phyloP scores from a whole-genome alignment of 2,888 invertebrate species.

The Molorchus minor region DNA sequence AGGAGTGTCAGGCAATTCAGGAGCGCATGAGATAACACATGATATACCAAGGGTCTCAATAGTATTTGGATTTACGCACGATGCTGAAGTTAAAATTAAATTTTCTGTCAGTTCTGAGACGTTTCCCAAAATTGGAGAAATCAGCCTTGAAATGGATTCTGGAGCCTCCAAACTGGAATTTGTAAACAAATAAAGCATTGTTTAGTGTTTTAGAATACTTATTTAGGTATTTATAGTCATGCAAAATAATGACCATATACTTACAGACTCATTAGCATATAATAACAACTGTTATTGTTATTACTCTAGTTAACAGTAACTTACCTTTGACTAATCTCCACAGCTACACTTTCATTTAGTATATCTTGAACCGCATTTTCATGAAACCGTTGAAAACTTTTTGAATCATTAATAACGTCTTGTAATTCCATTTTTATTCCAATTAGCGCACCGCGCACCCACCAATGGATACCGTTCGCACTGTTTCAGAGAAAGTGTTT shows the following conservation, averaged over 20 bases:
- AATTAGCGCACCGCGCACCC: constrained; percentile 3
- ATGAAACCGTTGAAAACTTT: constrained; percentile 34
- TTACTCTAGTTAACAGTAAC: background rate
- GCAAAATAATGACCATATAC: too few relatives aligned
- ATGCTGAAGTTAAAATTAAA: constrained; percentile 83
- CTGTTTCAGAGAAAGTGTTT: constrained; percentile 37
- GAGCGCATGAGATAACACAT: constrained; percentile 83
- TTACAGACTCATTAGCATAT: too few relatives aligned
- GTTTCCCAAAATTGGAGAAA: constrained; percentile 30
- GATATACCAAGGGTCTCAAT: constrained; percentile 76
- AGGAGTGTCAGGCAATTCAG: constrained; percentile 79
- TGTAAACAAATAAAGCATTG: too few relatives aligned
- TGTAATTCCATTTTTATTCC: constrained; percentile 34
- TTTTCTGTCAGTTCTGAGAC: constrained; percentile 78
- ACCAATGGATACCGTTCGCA: background rate
- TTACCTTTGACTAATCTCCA: constrained; percentile 45
- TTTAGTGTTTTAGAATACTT: too few relatives aligned
- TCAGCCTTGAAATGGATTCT: constrained; percentile 29
- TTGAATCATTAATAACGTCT: constrained; percentile 23
- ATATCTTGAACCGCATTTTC: constrained; percentile 52
- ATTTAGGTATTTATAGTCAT: too few relatives aligned
- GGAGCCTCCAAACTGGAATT: constrained; percentile 31
- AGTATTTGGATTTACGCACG: constrained; percentile 74
- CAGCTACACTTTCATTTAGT: constrained; percentile 49
- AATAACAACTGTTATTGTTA: too few relatives aligned